Percentiles rank a stretch among this genome's conserved stretches.
Conservation (phyloP, 2,113 vertebrate genomes). For the Aptenodytes forsteri region DNA sequence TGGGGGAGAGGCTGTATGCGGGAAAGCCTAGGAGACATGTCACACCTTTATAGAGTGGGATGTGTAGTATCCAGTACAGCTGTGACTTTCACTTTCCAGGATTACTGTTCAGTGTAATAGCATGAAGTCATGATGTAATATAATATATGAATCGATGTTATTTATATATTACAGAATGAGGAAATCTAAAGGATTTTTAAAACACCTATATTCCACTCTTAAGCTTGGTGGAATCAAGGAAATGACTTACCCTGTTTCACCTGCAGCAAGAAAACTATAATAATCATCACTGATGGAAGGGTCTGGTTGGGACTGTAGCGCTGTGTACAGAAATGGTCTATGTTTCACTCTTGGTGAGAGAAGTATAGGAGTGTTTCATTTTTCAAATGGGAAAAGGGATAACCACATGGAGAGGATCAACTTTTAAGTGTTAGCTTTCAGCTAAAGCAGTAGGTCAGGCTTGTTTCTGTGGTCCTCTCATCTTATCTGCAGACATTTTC, state of each 20-base stretch:
- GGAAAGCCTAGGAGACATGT: background rate
- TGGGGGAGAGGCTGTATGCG: background rate
- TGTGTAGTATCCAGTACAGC: background rate
- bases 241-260: background rate
- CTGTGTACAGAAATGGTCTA: background rate
- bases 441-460: background rate
- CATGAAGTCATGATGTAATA: background rate
- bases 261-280: background rate
- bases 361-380: background rate
- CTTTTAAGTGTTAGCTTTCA: background rate
- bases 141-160: background rate
- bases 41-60: background rate
- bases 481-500: background rate
- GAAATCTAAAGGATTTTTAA: background rate
- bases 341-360: background rate
- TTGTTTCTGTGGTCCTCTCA: background rate
- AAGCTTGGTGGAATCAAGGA: background rate
- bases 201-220: background rate
- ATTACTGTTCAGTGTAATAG: background rate
- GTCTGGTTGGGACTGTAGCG: background rate
- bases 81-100: background rate
- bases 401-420: background rate
- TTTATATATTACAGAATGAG: background rate
- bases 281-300: background rate
- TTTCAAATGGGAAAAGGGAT: background rate